Base-by-base conservation (phyloP, 2,888 invertebrate genomes). In the Tenthredo distinguenda region DNA sequence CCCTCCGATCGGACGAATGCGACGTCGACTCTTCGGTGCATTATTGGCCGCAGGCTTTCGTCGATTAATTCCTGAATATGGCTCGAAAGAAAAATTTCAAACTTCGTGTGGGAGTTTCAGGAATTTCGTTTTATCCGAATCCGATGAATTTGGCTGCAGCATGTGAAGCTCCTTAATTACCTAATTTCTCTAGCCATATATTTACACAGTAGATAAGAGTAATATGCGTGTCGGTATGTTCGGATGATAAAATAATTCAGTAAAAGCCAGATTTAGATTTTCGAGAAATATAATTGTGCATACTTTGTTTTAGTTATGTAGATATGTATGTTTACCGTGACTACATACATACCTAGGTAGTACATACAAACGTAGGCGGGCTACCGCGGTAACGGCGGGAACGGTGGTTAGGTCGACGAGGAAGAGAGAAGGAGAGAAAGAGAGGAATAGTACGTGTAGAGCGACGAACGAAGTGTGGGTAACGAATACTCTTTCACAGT, bases 361-460 rank as follows among this genome's bases (percentile, higher is more conserved):
- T 31, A 21, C 10, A 43, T 21, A 74, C 43, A 74, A 21, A 43
- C 43, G 72, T 26, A 74, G 31, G 71, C 9, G 37, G 34, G 71
- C 71, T 74, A 74, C 72, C 21, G 72, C 0, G 72, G 40, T 74
- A 43, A 74, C 72, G 21, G 72, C 72, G 72, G 21, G 72, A n/a
- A 21, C 40, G 72, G 72, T 40, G 40, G 72, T 74, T 43, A 43
- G 72, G n/a, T 74, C 40, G 72, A 21, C 31, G 34, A 68, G 68
- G 68, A 68, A 68, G 47, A 62, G 43, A 74, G 76, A 72, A 82
- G 62, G 83, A 74, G 55, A 55, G 81, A 43, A 62, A 62, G 55
- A 84, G 84, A 83, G 68, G 55, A 68, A 26, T 65, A 58, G 50
- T 77, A 77, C 34, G 55, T 77, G 50, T 74, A 43, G 58, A 84